Base-by-base conservation (phyloP, 2,113 vertebrate genomes). In the Dryoscopus gambensis region DNA sequence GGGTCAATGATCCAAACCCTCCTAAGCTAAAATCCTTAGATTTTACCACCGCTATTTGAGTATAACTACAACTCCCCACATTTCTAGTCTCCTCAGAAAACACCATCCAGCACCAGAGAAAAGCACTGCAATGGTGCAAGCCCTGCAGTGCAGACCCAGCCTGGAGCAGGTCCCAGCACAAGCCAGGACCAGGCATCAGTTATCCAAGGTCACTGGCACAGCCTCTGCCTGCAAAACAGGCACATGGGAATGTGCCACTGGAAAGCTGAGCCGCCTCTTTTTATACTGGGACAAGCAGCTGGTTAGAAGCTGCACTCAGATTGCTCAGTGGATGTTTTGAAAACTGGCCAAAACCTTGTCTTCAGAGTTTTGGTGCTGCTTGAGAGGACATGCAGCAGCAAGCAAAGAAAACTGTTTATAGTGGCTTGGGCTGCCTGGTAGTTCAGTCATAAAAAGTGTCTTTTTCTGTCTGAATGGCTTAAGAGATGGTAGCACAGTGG, bases 201-300 rank as follows among this genome's bases (percentile, higher is more conserved):
- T 44, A 53, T 5, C 52, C 63, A 64, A 46, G 44, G 62, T 18
- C 31, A 31, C 27, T 53, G 57, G 73, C 20, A 30, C 1, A 0
- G 5, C 16, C 28, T 65, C 70, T 73, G 37, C 47, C 31, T 73
- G 57, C 21, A 90, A 22, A 84, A 16, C 7, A 62, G 24, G 25
- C 42, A 6, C 47, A n/a, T 80, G 42, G 37, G 78, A 84, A 86
- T 7, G 69, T 1, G 3, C 8, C 52, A 21, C 2, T 44, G 68
- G 30, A 67, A 93, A 87, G 28, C 33, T 37, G 35, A 79, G 20
- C 22, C 24, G 3, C 20, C 64, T 42, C 18, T n/a, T 62, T 55
- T 37, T 42, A 2, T 7, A 4, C 1, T 1, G 1, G 49, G 65
- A 40, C 28, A 40, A 82, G 20, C 4, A 10, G 12, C 11, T 57